Evolutionary conservation across 2,113 vertebrate genomes (phyloP), one percentile per base, ranked within the genome.

Genomic region (Stomatorhinus ivindoensis): DNA sequence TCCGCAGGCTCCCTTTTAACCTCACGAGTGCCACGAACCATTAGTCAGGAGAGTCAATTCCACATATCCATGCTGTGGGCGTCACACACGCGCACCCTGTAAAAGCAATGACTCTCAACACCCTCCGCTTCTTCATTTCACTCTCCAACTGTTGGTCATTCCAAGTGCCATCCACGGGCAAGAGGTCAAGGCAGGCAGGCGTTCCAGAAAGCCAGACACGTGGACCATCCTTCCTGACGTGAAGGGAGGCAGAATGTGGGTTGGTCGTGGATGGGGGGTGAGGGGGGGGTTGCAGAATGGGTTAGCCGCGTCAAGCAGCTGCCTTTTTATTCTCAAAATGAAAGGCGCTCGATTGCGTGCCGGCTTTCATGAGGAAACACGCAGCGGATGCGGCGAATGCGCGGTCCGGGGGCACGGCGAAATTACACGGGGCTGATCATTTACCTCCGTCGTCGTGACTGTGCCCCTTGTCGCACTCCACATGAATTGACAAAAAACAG

Each of bases 241-340:
- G 61, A 69, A 69, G 13, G 35, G 35, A 80, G 4, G 73, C 73
- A 42, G 69, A 76, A 76, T 8, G 69, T 76, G 69, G 31, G 15
- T 76, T 35, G 69, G 3, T 7, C 15, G 69, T 35, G 35, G 69
- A 15, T 39, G 69, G 69, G 11, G 65, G 65, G n/a, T 8, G 61
- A 8, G 61, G 61, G 47, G 47, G 65, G 65, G 10, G n/a, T n/a
- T 4, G n/a, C 10, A 73, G 61, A 27, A 27, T 15, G 47, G 48
- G 51, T 6, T 11, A n/a, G 15, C 42, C 50, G 35, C n/a, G 21
- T 55, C 19, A 24, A 42, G 61, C 80, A 53, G 47, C 61, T 87
- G 85, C 46, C 87, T 88, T 89, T 91, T 91, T 65, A 88, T 91
- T 47, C 89, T 21, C n/a, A 46, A 51, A 76, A 85, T 69, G 39